Base-by-base conservation (phyloP, 2,113 vertebrate genomes). In the pig (Sus scrofa) region DNA sequence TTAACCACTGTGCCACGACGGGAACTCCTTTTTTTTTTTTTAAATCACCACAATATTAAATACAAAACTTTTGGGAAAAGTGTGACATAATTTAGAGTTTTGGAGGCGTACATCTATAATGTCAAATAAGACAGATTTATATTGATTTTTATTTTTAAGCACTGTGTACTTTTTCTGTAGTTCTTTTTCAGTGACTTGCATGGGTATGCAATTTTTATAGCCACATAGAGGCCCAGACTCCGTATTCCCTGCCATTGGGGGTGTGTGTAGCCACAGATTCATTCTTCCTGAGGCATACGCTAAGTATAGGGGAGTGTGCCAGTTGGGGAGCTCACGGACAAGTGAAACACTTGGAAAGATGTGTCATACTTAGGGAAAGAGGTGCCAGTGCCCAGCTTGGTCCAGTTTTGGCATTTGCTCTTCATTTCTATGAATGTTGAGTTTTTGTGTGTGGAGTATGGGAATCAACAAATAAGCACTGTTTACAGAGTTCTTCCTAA, bases 241-340 rank as follows among this genome's bases (percentile, higher is more conserved):
- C 9, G 15, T 68, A 78, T 83, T 97, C 73, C 52, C 70, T 65
- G 1, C 82, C 84, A 13, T 74, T 75, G 68, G 0, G 10, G 92
- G 27, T 91, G 13, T 92, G 68, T 81, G 78, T 89, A 97, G 84
- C 70, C 84, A 87, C 83, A 97, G 94, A 96, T 75, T 98, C 60
- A 67, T 97, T 97, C 92, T 97, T 98, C 92, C 65, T 6, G 0
- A 84, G 63, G 73, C n/a, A 89, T 96, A 15, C 96, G 93, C 94
- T 97, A 95, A 98, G 97, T 97, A 89, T 95, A 97, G 97, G 96
- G 95, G 73, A 95, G 84, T 86, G 77, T 98, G 97, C 97, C 96
- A 98, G 90, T 5, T 16, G 96, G 96, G 78, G 92, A 97, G 90
- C 92, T 95, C 16, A 89, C 94, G 96, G 95, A 89, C 37, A 56